Evolutionary conservation across 2,113 vertebrate species (phyloP).

Genomic region (Spea multiplicata): DNA sequence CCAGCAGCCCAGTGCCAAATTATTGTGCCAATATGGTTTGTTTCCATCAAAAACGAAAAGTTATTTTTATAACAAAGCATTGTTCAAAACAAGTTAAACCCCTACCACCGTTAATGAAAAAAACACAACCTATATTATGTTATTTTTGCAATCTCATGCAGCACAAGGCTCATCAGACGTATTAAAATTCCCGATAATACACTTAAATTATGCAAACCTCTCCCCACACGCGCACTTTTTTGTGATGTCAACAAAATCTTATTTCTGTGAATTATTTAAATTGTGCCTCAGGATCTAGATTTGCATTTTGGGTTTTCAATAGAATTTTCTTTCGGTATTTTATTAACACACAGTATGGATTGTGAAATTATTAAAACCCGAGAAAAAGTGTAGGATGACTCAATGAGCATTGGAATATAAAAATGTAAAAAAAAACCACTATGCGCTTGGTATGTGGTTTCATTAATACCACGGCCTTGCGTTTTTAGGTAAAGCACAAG

Average conservation of each 20-base stretch:
- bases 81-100: too few relatives aligned
- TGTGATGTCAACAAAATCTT: conserved; percentile 23
- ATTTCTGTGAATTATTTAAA: conserved; percentile 15
- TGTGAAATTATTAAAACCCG: conserved; percentile 1
- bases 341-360: not conserved
- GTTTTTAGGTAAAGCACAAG: not conserved
- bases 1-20: too few relatives aligned
- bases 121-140: conserved; percentile 26
- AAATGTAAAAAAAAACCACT: not conserved
- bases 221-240: not conserved
- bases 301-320: not conserved
- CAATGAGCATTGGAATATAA: not conserved
- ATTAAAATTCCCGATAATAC: not conserved
- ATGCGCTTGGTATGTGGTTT: not conserved
- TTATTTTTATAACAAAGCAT: too few relatives aligned
- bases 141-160: conserved; percentile 18
- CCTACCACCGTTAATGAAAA: not conserved
- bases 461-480: not conserved
- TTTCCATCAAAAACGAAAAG: too few relatives aligned
- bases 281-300: conserved; percentile 5
- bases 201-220: conserved; percentile 15
- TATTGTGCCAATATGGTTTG: too few relatives aligned
- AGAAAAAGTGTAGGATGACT: conserved; percentile 1
- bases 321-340: not conserved
- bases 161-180: conserved; percentile 14